Base-by-base conservation (phyloP, 2,888 invertebrate species). In the Tethea ocularis region DNA sequence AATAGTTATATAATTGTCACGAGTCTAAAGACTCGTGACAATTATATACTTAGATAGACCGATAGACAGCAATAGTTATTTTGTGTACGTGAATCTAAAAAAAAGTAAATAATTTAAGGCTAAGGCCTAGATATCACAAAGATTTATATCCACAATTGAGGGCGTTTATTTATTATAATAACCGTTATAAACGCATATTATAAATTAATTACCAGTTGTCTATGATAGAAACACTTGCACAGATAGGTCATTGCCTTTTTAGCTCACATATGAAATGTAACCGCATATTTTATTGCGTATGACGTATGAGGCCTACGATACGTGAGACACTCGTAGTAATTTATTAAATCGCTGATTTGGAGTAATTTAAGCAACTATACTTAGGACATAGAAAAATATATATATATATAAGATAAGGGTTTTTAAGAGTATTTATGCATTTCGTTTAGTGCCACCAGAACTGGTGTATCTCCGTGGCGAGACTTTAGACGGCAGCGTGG, bases 381-480 rank as follows among this genome's bases (percentile, higher is more conserved):
- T n/a, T n/a, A n/a, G n/a, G n/a, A n/a, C n/a, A n/a, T n/a, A 4
- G 24, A 4, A 24, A 24, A 24, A 24, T 5, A 24, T 24, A 24
- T 24, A 5, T 24, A 24, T 4, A 24, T 24, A 24, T 24, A 24
- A 24, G 24, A 24, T 24, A 24, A 33, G 13, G 8, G 23, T 29
- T 46, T 17, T 52, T 5, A 3, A 7, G 20, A 26, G 46, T 20
- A 41, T 53, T 41, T 23, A 20, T 53, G 33, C 3, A 36, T 52
- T 52, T 51, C 17, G n/a, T 41, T 22, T 66, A 92, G 92, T 92
- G 71, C 87, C 91, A 1, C 91, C 91, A 22, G 87, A 87, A 63
- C 64, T 91, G 66, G 84, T 93, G 38, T 80, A 85, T 1, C 77
- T 93, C 4, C 84, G 86, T 2, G 80, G 80, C 8, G 61, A 67